Base-by-base conservation (phyloP, 2,888 invertebrate genomes). In the Tipula unca region DNA sequence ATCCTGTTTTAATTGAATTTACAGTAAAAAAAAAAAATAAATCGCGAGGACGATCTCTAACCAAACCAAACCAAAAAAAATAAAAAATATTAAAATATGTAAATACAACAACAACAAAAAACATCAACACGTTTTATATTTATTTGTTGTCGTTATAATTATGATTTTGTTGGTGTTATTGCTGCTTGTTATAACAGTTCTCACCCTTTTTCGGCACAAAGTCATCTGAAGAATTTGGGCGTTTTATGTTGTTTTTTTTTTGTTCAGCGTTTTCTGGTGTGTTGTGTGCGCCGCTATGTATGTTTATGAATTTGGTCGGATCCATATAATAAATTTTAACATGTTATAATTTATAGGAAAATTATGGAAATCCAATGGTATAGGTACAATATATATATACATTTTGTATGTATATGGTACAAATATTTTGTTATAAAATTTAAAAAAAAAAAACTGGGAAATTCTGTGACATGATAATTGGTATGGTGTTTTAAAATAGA, bases 1-100 rank as follows among this genome's bases (percentile, higher is more conserved):
- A 69, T 69, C 69, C 69, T 69, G 69, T 69, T 69, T 69, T 69
- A 69, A 69, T 69, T 69, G 69, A 69, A 69, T 69, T 69, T 69
- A 54, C 69, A 69, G 17, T 3, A 14, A 3, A 48, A 48, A n/a
- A 48, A 4, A 17, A 48, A 69, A 69, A 69, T 25, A 69, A 25
- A 25, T 69, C 20, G 69, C 69, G 69, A 69, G 69, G 69, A 69
- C 69, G 25, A 69, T 69, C 69, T 69, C 69, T 69, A 69, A 69
- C 69, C 69, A 69, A 25, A 10, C 69, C 25, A 69, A 69, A 48
- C 48, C 3, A 39, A 17, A 48, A 48, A 48, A 2, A 17, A 48
- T 48, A 48, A 25, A 69, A 25, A 25, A 6, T 69, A 69, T 69
- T 25, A 10, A 69, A 69, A 69, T 69, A n/a, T n/a, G n/a, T n/a